Percentiles rank a stretch among this genome's conserved stretches.
phyloP scores from a whole-genome alignment of 2,888 invertebrate species.

The Aromia moschata region DNA sequence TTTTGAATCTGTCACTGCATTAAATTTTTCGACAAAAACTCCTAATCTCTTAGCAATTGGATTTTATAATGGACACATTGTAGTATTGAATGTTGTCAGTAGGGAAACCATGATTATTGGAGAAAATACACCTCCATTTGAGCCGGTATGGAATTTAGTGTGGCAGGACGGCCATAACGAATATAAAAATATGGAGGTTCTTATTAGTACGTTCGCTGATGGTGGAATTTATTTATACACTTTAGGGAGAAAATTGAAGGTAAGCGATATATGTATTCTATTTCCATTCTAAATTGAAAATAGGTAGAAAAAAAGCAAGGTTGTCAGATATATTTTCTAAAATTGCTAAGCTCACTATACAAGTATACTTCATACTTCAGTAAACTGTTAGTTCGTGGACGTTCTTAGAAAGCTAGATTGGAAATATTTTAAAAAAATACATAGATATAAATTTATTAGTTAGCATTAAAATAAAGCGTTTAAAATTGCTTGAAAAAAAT shows the following conservation, averaged over 20 bases:
- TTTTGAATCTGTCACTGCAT: constrained; percentile 71
- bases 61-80: constrained; percentile 76
- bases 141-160: constrained; percentile 48
- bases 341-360: too few relatives aligned
- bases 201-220: constrained; percentile 71
- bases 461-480: too few relatives aligned
- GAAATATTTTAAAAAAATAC: too few relatives aligned
- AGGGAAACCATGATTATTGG: constrained; percentile 53
- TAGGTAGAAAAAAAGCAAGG: too few relatives aligned
- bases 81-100: constrained; percentile 75
- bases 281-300: too few relatives aligned
- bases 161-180: constrained; percentile 46
- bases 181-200: constrained; percentile 60
- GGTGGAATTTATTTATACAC: constrained; percentile 60
- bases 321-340: too few relatives aligned
- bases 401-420: too few relatives aligned
- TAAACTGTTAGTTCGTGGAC: too few relatives aligned
- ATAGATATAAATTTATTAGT: too few relatives aligned
- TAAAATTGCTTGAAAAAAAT: too few relatives aligned
- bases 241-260: constrained; percentile 42
- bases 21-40: constrained; percentile 74
- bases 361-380: too few relatives aligned
- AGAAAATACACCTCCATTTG: constrained; percentile 46
- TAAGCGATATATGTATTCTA: too few relatives aligned
- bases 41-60: constrained; percentile 81